A percentile compares a stretch with the other conserved stretches of the same genome.
Evolutionary conservation across 2,797 vertebrate genomes (phyloP).

Genomic region (Pygocentrus nattereri): DNA sequence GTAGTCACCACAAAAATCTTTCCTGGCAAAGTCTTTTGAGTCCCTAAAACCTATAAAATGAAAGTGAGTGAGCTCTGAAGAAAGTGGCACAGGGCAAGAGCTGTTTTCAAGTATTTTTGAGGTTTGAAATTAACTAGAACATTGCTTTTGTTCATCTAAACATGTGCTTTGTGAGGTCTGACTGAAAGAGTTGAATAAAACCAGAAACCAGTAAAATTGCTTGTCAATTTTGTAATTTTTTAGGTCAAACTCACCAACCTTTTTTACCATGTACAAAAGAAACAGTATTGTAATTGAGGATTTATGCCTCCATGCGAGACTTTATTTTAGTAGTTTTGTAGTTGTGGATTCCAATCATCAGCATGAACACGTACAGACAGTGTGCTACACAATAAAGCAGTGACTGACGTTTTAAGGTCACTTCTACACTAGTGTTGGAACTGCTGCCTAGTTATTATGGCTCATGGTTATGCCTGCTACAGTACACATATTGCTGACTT

Average conservation of each 20-base stretch:
- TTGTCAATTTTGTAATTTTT: too few relatives aligned
- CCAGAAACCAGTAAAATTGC: too few relatives aligned
- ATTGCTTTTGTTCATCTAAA: too few relatives aligned
- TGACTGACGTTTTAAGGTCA: conserved; percentile 6
- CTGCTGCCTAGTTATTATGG: background rate
- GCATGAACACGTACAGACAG: background rate
- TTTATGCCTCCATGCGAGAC: background rate
- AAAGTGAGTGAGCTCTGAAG: background rate
- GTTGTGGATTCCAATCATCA: background rate
- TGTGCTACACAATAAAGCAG: background rate
- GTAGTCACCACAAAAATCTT: background rate
- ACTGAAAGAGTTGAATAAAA: too few relatives aligned
- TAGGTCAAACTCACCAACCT: too few relatives aligned
- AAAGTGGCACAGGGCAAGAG: too few relatives aligned
- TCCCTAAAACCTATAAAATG: background rate
- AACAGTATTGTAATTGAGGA: background rate
- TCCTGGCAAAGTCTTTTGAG: background rate
- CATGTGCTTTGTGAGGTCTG: too few relatives aligned
- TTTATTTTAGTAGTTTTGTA: background rate
- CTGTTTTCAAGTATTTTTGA: too few relatives aligned
- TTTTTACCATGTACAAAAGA: too few relatives aligned
- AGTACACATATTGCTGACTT: conserved; percentile 1
- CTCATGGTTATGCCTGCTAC: background rate
- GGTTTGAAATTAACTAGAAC: too few relatives aligned
- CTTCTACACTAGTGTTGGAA: background rate